Base-by-base conservation (phyloP, 1,140 invertebrate genomes). In the Dendroctonus ponderosae region DNA sequence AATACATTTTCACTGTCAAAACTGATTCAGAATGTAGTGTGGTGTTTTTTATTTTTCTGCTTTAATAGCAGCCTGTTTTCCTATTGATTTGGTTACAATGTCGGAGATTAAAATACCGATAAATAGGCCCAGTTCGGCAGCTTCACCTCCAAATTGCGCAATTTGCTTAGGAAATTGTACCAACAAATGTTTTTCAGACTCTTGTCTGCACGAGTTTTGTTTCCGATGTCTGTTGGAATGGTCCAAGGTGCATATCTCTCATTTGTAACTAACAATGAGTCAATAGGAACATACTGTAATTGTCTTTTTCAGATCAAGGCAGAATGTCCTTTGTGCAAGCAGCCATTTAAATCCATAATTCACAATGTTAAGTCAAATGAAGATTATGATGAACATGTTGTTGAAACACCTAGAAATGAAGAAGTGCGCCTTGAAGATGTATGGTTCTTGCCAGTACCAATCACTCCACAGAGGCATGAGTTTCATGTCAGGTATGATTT, bases 311-410 rank as follows among this genome's bases (percentile, higher is more conserved):
- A 87, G 85, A 89, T 96, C 7, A 96, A 97, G 80, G 85, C 93
- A 9, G 94, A 93, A 75, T 98, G 96, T 80, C 96, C 96, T 5
- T 80, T 98, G 0, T 98, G 96, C 80, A 97, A 97, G 73, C 91
- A 94, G 75, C 85, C 85, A 5, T 97, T 97, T 76, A 91, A 87
- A 71, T 91, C 89, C 5, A 97, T 97, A 43, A 92, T 96, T 70
- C 92, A 96, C 77, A 96, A 94, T 86, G 90, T 97, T 5, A 86
- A 89, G 69, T 91, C 91, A 0, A 88, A 90, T 77, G 84, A 89
- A 68, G 91, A 95, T 72, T 96, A 93, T 80, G 93, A 97, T 72
- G 87, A 93, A 68, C 94, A 94, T 77, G 78, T 74, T 56, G 72
- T 74, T 8, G 73, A 75, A 51, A 65, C 60, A 8, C 61, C 67